phyloP scores from a whole-genome alignment of 2,888 invertebrate species.

The Metallyticus violacea region DNA sequence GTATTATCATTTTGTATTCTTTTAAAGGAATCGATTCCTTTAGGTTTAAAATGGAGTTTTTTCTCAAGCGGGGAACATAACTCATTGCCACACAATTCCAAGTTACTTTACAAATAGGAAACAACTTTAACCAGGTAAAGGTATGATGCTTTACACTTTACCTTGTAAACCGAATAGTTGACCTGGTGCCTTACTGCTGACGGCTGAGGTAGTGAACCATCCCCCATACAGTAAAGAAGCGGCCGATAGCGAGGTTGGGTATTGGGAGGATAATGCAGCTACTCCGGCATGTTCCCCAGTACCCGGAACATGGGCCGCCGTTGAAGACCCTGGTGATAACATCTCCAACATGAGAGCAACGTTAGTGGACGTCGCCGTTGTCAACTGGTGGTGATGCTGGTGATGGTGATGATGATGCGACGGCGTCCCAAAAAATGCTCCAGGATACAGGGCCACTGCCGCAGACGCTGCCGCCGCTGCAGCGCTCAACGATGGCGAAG shows the following conservation, averaged over 20 bases:
- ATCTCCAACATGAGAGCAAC: slow-evolving; percentile 11
- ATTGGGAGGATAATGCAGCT: slow-evolving; percentile 5
- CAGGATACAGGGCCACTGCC: slow-evolving; percentile 12
- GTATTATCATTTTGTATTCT: too few species aligned
- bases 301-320: not conserved
- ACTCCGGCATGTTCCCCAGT: not conserved
- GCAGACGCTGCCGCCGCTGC: slow-evolving; percentile 2
- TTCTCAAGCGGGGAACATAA: too few species aligned
- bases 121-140: too few species aligned
- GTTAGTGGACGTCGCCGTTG: not conserved
- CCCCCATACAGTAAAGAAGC: slow-evolving; percentile 40
- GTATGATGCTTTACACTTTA: slow-evolving; percentile 39
- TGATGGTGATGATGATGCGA: not conserved
- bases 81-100: too few species aligned
- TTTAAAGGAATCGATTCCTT: too few species aligned
- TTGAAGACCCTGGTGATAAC: slow-evolving; percentile 13
- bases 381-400: not conserved
- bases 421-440: not conserved
- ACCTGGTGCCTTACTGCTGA: slow-evolving; percentile 43
- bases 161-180: slow-evolving; percentile 64
- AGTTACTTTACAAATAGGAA: too few species aligned
- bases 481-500: slow-evolving; percentile 12
- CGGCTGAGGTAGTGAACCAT: slow-evolving; percentile 39
- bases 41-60: too few species aligned
- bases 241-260: slow-evolving; percentile 32